Evolutionary conservation across 1,140 invertebrate genomes (phyloP), one percentile per base, ranked within the genome.

Genomic region (Epicauta chinensis): DNA sequence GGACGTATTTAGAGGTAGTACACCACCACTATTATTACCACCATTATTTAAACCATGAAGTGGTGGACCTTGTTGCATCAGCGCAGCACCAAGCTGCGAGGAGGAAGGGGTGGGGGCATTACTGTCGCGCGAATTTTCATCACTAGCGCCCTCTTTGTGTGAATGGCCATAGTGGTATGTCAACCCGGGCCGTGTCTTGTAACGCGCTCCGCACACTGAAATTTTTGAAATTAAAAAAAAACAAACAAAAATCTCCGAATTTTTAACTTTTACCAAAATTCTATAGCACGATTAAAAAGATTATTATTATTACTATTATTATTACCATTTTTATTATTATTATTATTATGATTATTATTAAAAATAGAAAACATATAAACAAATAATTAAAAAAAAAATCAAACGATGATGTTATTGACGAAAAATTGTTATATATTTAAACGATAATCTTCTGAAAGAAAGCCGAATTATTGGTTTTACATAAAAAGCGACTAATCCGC

Each of bases 81-180:
- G 48, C 32, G 58, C 56, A 40, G 65, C 63, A 62, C 50, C 53
- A 65, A 46, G 58, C 48, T 47, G 51, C 57, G 73, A 65, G 62
- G 73, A 65, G 62, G 46, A 49, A 39, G 74, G 68, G 62, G 74
- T 67, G 30, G 73, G 63, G 34, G 70, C 66, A 54, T 65, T 50
- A 61, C 65, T 55, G 52, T 71, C 66, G 66, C 73, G 58, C 68
- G 73, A 70, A 58, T 71, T 71, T 54, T 71, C 66, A 58, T 71
- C 67, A 53, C 64, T 68, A 59, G 69, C 75, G 66, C 75, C 72
- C 68, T 86, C 87, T 77, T 91, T 86, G 79, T 96, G 94, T 65
- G 91, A 92, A 80, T 97, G 93, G 71, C 87, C 86, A 79, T 93
- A 93, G 81, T 98, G 95, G 80, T 97, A 97, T 62, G 91, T 92